Conservation (phyloP, 2,113 vertebrate species). For the Pardalotus punctatus region DNA sequence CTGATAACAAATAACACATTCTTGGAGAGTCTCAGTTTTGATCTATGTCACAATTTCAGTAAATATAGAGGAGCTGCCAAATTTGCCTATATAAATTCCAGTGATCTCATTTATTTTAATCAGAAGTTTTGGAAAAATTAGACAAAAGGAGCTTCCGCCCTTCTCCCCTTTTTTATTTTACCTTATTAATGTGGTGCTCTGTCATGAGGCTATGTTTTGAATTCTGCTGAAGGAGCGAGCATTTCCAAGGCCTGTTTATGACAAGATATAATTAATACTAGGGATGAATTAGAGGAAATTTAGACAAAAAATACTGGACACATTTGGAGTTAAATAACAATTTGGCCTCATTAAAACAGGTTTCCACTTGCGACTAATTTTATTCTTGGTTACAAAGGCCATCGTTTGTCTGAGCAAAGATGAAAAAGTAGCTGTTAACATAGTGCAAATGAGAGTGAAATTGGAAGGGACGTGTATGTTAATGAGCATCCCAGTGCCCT, state of each 20-base stretch:
- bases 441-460: constrained; percentile 58
- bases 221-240: not conserved
- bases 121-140: constrained; percentile 18
- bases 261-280: constrained; percentile 54
- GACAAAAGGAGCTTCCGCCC: not conserved
- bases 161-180: not conserved
- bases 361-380: constrained; percentile 35
- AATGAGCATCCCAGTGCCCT: constrained; percentile 38
- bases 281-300: constrained; percentile 44
- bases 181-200: not conserved
- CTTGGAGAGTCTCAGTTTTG: constrained; percentile 31
- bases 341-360: constrained; percentile 62
- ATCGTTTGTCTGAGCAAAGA: constrained; percentile 50
- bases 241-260: constrained; percentile 10
- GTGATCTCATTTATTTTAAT: constrained; percentile 30
- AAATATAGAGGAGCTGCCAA: constrained; percentile 37
- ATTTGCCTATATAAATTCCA: constrained; percentile 16
- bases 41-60: constrained; percentile 40
- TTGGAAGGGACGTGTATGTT: constrained; percentile 56
- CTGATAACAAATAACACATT: constrained; percentile 32
- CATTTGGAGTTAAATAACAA: constrained; percentile 60
- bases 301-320: constrained; percentile 27
- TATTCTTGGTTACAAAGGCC: constrained; percentile 51
- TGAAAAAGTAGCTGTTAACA: constrained; percentile 64
- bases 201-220: not conserved